Evolutionary conservation across 2,888 invertebrate genomes (phyloP).

Genomic region (Pimpla rufipes): DNA sequence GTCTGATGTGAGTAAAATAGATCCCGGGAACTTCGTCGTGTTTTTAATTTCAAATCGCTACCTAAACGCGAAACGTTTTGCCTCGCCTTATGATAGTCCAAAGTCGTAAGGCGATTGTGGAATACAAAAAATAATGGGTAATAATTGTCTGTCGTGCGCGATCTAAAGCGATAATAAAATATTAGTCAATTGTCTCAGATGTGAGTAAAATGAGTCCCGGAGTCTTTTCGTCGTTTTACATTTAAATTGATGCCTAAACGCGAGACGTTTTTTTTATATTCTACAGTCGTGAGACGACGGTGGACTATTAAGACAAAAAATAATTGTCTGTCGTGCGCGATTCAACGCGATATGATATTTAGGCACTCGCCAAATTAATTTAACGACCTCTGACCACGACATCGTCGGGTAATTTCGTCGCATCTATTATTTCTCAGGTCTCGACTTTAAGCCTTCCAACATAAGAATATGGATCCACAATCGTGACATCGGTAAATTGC

Average conservation of each 20-base stretch:
- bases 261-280: too few relatives aligned
- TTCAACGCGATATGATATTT: background rate
- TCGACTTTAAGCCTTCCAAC: slow-evolving; percentile 94
- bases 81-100: too few relatives aligned
- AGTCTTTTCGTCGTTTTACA: slow-evolving; percentile 10
- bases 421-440: slow-evolving; percentile 86
- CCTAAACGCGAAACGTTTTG: slow-evolving; percentile 1
- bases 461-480: slow-evolving; percentile 98
- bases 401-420: background rate
- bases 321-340: background rate
- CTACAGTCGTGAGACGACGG: too few relatives aligned
- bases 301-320: background rate
- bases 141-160: too few relatives aligned
- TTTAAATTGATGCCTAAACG: slow-evolving; percentile 32
- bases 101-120: slow-evolving; percentile 35
- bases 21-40: background rate
- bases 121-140: slow-evolving; percentile 4
- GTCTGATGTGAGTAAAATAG: slow-evolving; percentile 5
- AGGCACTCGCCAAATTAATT: slow-evolving; percentile 11
- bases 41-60: slow-evolving; percentile 30
- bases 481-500: slow-evolving; percentile 93
- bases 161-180: too few relatives aligned
- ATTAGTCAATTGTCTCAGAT: background rate
- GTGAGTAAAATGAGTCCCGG: background rate
- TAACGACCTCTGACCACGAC: slow-evolving; percentile 1